A percentile compares a stretch with the other conserved stretches of the same genome.
Conservation (phyloP, 1,140 invertebrate species). For the Tachypleus tridentatus region DNA sequence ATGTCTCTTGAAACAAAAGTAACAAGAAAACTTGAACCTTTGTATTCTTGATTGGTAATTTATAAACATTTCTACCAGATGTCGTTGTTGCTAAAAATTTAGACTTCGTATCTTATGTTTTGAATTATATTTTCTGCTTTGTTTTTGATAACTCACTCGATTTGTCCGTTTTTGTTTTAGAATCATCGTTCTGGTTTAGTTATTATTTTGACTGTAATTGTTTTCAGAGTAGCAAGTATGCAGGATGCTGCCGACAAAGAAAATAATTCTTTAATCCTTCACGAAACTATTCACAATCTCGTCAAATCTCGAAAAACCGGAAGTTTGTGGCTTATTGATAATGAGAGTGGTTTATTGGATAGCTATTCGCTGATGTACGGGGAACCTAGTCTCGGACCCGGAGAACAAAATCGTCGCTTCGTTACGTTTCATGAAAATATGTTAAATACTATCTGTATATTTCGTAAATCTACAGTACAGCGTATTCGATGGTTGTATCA, state of each 20-base stretch:
- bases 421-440: slow-evolving; percentile 31
- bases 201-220: slow-evolving; percentile 1
- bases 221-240: slow-evolving; percentile 35
- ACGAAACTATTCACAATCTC: slow-evolving; percentile 36
- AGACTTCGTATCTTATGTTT: no score
- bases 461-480: slow-evolving; percentile 30
- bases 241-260: slow-evolving; percentile 36
- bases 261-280: slow-evolving; percentile 29
- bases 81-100: no score
- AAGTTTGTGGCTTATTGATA: slow-evolving; percentile 37
- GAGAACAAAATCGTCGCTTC: slow-evolving; percentile 24
- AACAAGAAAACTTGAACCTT: no score
- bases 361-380: slow-evolving; percentile 33
- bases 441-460: slow-evolving; percentile 33
- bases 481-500: slow-evolving; percentile 20
- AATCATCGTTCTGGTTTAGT: no score
- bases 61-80: no score
- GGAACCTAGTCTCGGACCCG: slow-evolving; percentile 1
- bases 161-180: no score
- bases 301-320: slow-evolving; percentile 27
- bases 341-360: slow-evolving; percentile 37
- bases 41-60: no score
- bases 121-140: no score
- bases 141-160: no score
- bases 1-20: no score